These are phyloP conservation scores for Caenorhabditis virilis DNA, from an alignment of 2,888 invertebrate species.

Conservation along the genomic window DNA sequence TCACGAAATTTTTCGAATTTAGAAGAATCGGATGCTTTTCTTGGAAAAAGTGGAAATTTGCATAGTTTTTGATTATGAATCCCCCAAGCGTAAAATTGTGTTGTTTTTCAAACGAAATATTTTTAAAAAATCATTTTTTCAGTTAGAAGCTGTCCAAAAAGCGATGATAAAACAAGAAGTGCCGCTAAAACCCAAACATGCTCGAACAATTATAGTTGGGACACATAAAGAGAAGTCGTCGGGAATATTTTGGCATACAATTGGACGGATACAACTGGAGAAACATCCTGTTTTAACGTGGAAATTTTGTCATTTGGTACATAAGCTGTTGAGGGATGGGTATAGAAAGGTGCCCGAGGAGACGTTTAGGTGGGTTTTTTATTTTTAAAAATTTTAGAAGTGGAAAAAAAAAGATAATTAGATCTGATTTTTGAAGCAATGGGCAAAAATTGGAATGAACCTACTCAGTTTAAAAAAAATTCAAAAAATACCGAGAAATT, in stretches of 20 bases:
- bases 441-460: too few relatives aligned
- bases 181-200: conserved; percentile 97
- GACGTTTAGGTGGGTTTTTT: conserved; percentile 33
- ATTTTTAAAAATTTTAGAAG: conserved; percentile 1
- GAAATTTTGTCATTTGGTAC: conserved; percentile 98
- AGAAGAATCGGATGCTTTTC: too few relatives aligned
- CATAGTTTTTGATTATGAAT: too few relatives aligned
- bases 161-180: conserved; percentile 89
- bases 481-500: too few relatives aligned
- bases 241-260: conserved; percentile 84
- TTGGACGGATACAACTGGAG: conserved; percentile 79
- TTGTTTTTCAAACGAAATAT: too few relatives aligned
- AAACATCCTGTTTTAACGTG: conserved; percentile 94
- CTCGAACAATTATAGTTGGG: conserved; percentile 76
- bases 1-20: too few relatives aligned
- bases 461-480: too few relatives aligned
- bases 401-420: conserved; percentile 38
- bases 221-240: conserved; percentile 70
- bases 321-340: conserved; percentile 92
- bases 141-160: conserved; percentile 87
- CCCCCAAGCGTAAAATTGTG: too few relatives aligned
- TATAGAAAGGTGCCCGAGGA: conserved; percentile 73
- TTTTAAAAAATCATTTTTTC: not conserved
- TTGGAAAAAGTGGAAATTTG: too few relatives aligned
- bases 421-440: too few relatives aligned